A percentile compares a stretch with the other conserved stretches of the same genome.
These are phyloP conservation scores for Poeciliopsis retropinna DNA, from an alignment of 2,113 vertebrate genomes.

Conservation along the genomic window DNA sequence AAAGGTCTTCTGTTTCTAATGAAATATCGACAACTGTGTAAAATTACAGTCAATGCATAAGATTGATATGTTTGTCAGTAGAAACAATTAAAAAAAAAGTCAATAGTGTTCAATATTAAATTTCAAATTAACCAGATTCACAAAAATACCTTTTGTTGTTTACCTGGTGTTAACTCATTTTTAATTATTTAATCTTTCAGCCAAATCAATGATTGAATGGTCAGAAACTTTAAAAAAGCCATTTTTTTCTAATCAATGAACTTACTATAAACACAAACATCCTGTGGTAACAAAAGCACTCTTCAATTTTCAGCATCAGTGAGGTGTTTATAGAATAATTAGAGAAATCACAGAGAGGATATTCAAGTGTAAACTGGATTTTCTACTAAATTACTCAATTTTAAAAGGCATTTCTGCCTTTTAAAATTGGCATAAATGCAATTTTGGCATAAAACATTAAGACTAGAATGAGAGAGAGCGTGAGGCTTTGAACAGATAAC, in stretches of 20 bases:
- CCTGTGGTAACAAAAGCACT: too few relatives aligned
- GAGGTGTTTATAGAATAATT: too few relatives aligned
- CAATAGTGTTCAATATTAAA: conserved; percentile 1
- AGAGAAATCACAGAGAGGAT: too few relatives aligned
- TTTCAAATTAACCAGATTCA: conserved; percentile 11
- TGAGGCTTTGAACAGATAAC: not conserved
- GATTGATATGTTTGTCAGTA: conserved; percentile 2
- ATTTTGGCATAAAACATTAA: too few relatives aligned
- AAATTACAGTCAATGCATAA: not conserved
- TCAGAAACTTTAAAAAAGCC: not conserved
- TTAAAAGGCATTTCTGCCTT: too few relatives aligned
- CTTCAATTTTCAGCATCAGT: too few relatives aligned
- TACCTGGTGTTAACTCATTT: not conserved
- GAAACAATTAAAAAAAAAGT: not conserved
- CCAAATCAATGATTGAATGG: not conserved
- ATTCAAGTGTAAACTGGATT: too few relatives aligned
- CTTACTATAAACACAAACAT: not conserved
- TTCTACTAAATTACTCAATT: too few relatives aligned
- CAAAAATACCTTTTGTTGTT: not conserved
- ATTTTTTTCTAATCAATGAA: not conserved
- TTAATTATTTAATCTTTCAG: not conserved
- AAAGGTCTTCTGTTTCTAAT: conserved; percentile 12
- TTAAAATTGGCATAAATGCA: too few relatives aligned
- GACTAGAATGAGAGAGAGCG: not conserved
- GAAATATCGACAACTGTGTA: not conserved